A percentile compares a stretch with the other conserved stretches of the same genome.
phyloP scores from a whole-genome alignment of 2,888 invertebrate species.

The Callyntrura sp. region DNA sequence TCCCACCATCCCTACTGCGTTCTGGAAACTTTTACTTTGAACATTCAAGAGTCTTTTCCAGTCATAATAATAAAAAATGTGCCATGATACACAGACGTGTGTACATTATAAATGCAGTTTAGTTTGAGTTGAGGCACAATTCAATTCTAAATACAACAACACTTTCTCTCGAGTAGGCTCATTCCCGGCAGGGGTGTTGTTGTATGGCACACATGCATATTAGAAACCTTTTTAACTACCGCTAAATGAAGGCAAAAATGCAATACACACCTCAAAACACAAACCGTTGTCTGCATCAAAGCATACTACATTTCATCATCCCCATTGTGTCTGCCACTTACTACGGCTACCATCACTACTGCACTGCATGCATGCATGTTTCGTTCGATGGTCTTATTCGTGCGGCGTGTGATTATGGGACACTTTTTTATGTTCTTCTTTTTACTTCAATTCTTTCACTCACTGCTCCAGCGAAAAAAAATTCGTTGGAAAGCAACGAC shows the following conservation, averaged over 20 bases:
- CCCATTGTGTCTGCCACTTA: background rate
- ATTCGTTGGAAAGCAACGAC: conserved; percentile 52
- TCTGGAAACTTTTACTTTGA: background rate
- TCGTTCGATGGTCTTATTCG: conserved; percentile 65
- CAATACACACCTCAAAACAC: conserved; percentile 47
- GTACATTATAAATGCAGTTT: background rate
- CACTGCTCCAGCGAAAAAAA: conserved; percentile 11
- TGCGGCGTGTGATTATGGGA: conserved; percentile 76
- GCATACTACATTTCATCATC: conserved; percentile 11
- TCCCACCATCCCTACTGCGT: too few relatives aligned
- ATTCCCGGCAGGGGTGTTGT: background rate
- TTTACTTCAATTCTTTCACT: conserved; percentile 36
- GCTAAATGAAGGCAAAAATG: conserved; percentile 40
- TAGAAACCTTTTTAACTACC: background rate
- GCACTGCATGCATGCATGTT: conserved; percentile 5
- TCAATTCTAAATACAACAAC: background rate
- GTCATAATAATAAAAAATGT: conserved; percentile 31
- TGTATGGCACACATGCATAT: conserved; percentile 1
- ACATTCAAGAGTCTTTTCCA: conserved; percentile 1
- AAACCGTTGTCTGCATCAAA: conserved; percentile 68
- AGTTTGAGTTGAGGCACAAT: background rate
- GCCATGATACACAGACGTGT: conserved; percentile 17
- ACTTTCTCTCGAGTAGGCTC: background rate
- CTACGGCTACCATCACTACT: too few relatives aligned
- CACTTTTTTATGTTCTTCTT: conserved; percentile 77